Evolutionary conservation across 2,888 invertebrate genomes (phyloP), one percentile per base, ranked within the genome.

Genomic region (Xylota segnis): DNA sequence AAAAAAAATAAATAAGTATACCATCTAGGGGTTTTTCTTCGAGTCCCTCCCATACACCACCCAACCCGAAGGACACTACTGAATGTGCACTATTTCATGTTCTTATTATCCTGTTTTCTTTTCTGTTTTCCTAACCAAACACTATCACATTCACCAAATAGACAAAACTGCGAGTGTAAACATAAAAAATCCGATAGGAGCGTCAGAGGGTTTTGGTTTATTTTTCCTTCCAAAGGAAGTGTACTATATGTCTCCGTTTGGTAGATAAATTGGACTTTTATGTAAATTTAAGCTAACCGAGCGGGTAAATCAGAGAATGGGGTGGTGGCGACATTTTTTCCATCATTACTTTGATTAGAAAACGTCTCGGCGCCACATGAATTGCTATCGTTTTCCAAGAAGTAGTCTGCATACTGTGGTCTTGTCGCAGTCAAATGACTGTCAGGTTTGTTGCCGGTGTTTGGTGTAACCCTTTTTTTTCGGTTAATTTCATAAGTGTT

Each of bases 201-300:
- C 29, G 59, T 29, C 32, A 76, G 23, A 54, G 63, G 16, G n/a
- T 23, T 70, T 54, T 40, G 9, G 54, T 70, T 32, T 27, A 18
- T 71, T 43, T 71, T 47, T 74, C 32, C 14, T 63, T 47, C 76
- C 12, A 65, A n/a, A 61, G 61, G 58, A 77, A 72, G 65, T 71
- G 66, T 70, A 56, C 61, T 79, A 27, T 40, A 65, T 65, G 71
- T 81, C 71, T 71, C 63, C 52, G 65, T 65, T 76, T 12, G 52
- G 23, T 32, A 76, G 76, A 86, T 75, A 86, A 86, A 86, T 86
- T 76, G 84, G 59, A 65, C 76, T 86, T 86, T 86, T 81, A 86
- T 86, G 81, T 50, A 76, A 86, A 86, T 86, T 86, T 66, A 16
- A 52, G 75, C 65, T 58, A 75, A 70, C 65, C 52, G 52, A 59